Evolutionary conservation across 2,113 vertebrate species (phyloP).

Genomic region (Eclectus roratus): DNA sequence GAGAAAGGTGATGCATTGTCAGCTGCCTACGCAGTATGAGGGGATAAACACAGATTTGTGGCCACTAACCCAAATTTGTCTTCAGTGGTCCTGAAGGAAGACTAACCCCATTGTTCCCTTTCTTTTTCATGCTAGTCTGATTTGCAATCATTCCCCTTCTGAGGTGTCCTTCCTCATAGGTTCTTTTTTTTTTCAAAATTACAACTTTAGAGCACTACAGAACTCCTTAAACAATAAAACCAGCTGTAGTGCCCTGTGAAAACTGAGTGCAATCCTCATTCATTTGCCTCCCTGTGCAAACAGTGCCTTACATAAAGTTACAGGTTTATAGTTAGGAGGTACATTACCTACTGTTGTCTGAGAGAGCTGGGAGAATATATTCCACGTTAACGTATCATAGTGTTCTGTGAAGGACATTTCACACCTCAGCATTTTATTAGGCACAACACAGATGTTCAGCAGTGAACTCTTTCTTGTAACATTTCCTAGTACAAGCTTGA

Average conservation of each 20-base stretch:
- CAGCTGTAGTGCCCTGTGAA: background rate
- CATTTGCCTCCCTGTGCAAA: background rate
- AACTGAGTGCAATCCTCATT: background rate
- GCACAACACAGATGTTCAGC: background rate
- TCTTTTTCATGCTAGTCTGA: background rate
- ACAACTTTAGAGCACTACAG: background rate
- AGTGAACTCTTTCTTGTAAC: background rate
- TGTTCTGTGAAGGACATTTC: background rate
- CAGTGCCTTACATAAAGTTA: background rate
- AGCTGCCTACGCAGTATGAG: background rate
- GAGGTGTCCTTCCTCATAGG: background rate
- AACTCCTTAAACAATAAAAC: background rate
- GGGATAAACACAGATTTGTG: background rate
- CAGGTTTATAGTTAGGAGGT: background rate
- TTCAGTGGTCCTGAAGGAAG: background rate
- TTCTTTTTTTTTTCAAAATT: background rate
- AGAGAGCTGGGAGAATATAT: background rate
- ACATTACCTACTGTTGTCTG: background rate
- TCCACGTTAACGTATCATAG: background rate
- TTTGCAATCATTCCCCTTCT: background rate
- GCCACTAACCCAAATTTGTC: background rate
- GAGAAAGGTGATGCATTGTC: background rate
- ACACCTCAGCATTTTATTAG: background rate
- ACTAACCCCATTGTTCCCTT: background rate
- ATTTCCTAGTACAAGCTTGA: background rate